phyloP scores from a whole-genome alignment of 1,140 invertebrate genomes.

The Drosophila leontia region DNA sequence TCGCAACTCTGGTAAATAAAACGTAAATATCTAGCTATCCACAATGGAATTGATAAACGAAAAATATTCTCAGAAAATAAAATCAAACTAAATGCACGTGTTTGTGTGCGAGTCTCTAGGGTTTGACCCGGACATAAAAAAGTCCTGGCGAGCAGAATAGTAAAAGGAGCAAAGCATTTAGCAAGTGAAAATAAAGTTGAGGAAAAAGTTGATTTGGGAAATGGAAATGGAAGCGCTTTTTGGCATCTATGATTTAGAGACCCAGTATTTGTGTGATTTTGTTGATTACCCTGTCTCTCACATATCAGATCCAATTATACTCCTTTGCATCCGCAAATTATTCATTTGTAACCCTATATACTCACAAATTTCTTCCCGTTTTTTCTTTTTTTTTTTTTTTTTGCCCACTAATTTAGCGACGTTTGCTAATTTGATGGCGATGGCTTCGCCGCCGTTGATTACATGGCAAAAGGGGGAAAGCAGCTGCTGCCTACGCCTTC shows the following conservation, averaged over 20 bases:
- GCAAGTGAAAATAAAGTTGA: slow-evolving; percentile 52
- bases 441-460: slow-evolving; percentile 51
- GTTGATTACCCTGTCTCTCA: slow-evolving; percentile 35
- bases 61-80: slow-evolving; percentile 45
- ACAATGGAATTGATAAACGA: slow-evolving; percentile 60
- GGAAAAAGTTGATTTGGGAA: slow-evolving; percentile 28
- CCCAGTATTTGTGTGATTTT: slow-evolving; percentile 12
- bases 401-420: slow-evolving; percentile 48
- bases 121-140: slow-evolving; percentile 21
- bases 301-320: slow-evolving; percentile 41
- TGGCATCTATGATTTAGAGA: background rate
- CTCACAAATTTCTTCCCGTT: slow-evolving; percentile 7
- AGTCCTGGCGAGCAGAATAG: slow-evolving; percentile 3
- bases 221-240: slow-evolving; percentile 5
- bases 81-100: slow-evolving; percentile 54
- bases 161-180: slow-evolving; percentile 43
- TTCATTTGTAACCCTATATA: slow-evolving; percentile 51
- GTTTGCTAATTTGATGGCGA: slow-evolving; percentile 64
- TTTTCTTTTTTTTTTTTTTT: slow-evolving; percentile 28
- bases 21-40: slow-evolving; percentile 40
- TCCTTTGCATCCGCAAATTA: slow-evolving; percentile 38
- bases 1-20: slow-evolving; percentile 48
- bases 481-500: slow-evolving; percentile 57
- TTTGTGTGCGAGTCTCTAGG: slow-evolving; percentile 38
- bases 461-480: slow-evolving; percentile 32